These are phyloP conservation scores for Acanthococcus lagerstroemiae DNA, from an alignment of 2,888 invertebrate genomes.

Conservation along the genomic window DNA sequence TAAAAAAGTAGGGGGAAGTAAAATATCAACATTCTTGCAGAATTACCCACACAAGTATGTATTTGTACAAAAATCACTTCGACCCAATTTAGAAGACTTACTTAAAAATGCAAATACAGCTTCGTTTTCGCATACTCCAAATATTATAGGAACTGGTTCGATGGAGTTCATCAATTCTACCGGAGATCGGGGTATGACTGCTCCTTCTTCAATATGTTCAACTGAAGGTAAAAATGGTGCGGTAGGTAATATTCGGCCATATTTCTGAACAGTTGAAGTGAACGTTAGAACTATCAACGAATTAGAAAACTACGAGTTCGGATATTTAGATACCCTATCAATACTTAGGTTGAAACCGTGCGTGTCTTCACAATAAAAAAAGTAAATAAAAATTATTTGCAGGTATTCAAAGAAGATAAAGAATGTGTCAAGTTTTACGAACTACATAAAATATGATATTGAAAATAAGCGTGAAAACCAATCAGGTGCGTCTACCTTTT, in stretches of 20 bases:
- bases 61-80: no score
- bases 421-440: no score
- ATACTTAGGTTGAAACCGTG: no score
- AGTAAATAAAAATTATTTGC: no score
- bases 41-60: no score
- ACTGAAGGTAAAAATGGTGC: constrained; percentile 5
- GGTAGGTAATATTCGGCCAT: neutral
- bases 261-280: neutral
- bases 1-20: no score
- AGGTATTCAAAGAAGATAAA: no score
- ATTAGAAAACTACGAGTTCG: neutral
- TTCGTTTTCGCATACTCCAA: constrained; percentile 10
- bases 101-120: constrained; percentile 1
- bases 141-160: neutral
- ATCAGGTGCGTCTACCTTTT: neutral
- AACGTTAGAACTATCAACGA: neutral
- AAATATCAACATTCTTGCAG: no score
- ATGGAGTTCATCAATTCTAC: neutral
- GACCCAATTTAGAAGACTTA: neutral
- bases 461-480: no score
- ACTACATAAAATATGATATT: no score
- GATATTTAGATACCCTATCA: no score
- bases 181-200: neutral
- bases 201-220: neutral
- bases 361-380: no score